Evolutionary conservation across 2,113 vertebrate genomes (phyloP).

Genomic region (Neolamprologus toae): DNA sequence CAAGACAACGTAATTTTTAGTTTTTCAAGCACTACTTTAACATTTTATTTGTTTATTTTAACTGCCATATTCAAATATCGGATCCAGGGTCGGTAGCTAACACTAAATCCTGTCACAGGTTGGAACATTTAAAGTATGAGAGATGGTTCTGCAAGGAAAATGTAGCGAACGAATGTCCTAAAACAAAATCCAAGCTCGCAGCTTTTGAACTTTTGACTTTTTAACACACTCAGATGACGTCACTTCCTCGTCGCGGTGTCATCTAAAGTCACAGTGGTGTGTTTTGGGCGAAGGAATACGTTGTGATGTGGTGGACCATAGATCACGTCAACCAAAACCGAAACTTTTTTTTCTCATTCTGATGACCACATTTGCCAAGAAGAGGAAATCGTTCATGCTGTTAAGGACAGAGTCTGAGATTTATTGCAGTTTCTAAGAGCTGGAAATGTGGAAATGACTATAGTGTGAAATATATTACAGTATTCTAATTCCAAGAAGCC

Average conservation of each 20-base stretch:
- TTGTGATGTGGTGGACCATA: not conserved
- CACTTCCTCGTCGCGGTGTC: not conserved
- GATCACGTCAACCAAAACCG: not conserved
- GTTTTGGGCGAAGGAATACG: not conserved
- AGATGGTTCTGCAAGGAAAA: not conserved
- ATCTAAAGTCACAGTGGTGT: not conserved
- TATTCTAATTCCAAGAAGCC: not conserved
- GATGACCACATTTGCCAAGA: not conserved
- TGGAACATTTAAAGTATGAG: not conserved
- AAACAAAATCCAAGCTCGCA: not conserved
- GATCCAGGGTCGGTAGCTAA: not conserved
- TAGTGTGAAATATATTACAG: fast-evolving
- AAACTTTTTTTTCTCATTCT: not conserved
- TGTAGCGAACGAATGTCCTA: not conserved
- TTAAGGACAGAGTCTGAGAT: not conserved
- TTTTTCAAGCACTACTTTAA: not conserved
- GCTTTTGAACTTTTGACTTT: not conserved
- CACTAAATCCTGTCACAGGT: not conserved
- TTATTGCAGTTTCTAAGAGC: not conserved
- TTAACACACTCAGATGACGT: not conserved
- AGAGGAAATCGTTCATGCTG: not conserved
- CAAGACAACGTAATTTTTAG: not conserved
- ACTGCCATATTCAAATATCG: not conserved
- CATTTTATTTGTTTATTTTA: not conserved
- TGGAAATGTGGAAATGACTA: not conserved